Evolutionary conservation across 1,140 invertebrate genomes (phyloP), one percentile per base, ranked within the genome.

Genomic region (Aleiodes sp.): DNA sequence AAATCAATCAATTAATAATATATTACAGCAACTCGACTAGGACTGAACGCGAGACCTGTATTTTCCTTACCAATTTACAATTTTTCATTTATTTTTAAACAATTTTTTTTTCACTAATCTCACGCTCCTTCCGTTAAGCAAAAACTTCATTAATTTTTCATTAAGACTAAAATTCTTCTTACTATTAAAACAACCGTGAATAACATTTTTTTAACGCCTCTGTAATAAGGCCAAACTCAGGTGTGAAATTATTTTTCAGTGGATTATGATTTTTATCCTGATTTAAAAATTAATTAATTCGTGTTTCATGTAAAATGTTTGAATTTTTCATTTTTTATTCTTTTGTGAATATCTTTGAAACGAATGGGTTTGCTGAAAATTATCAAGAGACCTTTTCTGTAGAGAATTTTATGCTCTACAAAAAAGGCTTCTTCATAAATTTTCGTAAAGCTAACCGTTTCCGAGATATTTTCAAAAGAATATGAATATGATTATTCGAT

Each of bases 121-220:
- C 21, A 24, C 19, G 46, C 46, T 19, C 41, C 3, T 21, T 52
- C 46, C 46, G 26, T 21, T 52, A 19, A 16, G 21, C 21, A 2
- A 52, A 16, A 26, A 21, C 46, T 6, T 52, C n/a, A n/a, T n/a
- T n/a, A n/a, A n/a, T n/a, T n/a, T 9, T 24, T 19, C 21, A 52
- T 52, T 52, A 26, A 24, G n/a, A 12, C 46, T 52, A 52, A 24
- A 52, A 52, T 3, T 52, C 21, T n/a, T 52, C 46, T 52, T 52
- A 52, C 10, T 16, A 52, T 52, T 52, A 52, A 52, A 16, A 52
- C 46, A 52, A 52, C 46, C 46, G 46, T 52, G 46, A 52, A 52
- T 52, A 52, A 52, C 46, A 52, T 52, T 24, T 46, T n/a, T 46
- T 52, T 24, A 52, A 52, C 46, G 46, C 46, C 46, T 52, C 2